A percentile compares a stretch with the other conserved stretches of the same genome.
Evolutionary conservation across 2,888 invertebrate genomes (phyloP).

Genomic region (Epinotia bilunana): DNA sequence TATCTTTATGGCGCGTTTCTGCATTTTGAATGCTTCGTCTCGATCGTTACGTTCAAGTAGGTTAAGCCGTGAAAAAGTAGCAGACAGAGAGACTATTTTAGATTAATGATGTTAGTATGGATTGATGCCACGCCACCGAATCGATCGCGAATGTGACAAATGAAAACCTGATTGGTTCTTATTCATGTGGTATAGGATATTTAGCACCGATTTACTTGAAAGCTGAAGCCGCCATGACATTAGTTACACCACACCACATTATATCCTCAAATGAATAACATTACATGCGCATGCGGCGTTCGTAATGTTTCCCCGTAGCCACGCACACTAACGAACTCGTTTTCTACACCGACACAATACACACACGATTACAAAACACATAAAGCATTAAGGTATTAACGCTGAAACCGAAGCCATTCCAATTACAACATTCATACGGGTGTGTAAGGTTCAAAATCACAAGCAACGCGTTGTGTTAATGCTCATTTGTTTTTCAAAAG

Average conservation of each 20-base stretch:
- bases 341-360: not conserved
- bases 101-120: too few species aligned
- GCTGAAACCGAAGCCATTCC: not conserved
- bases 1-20: too few species aligned
- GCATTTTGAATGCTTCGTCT: too few species aligned
- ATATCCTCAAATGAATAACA: conserved; percentile 12
- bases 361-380: conserved; percentile 1
- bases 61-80: too few species aligned
- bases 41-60: too few species aligned
- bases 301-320: conserved; percentile 8
- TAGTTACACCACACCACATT: not conserved
- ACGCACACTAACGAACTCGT: conserved; percentile 3
- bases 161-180: too few species aligned
- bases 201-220: not conserved
- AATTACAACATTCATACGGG: not conserved
- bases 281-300: conserved; percentile 16
- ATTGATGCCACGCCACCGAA: too few species aligned
- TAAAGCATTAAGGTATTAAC: not conserved
- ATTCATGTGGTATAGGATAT: not conserved
- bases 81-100: too few species aligned
- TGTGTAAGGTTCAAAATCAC: not conserved
- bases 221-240: not conserved
- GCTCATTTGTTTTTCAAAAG: conserved; percentile 13
- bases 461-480: not conserved
- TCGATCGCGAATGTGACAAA: too few species aligned